Conservation (phyloP, 2,888 invertebrate species). For the Germaria angustata region DNA sequence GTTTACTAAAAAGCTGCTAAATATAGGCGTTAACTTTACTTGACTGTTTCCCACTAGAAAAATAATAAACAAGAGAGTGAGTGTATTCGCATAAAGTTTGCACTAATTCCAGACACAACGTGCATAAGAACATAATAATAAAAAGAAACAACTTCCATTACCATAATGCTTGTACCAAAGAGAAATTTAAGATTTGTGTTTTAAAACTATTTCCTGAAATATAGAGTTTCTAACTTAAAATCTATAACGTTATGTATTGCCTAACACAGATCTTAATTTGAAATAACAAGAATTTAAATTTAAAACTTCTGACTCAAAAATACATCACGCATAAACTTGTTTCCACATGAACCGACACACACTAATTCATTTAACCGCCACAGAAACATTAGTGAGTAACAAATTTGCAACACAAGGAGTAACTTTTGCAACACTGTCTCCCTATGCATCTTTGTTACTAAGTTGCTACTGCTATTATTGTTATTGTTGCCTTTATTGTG, state of each 20-base stretch:
- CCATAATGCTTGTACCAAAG: no score
- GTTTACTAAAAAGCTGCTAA: no score
- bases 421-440: constrained; percentile 51
- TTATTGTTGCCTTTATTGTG: neutral
- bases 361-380: constrained; percentile 53
- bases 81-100: no score
- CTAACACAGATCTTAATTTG: neutral
- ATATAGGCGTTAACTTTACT: no score
- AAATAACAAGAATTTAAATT: constrained; percentile 41
- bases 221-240: neutral
- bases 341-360: constrained; percentile 42
- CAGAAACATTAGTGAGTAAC: constrained; percentile 48
- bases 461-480: constrained; percentile 6
- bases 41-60: no score
- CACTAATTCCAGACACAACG: no score
- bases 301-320: constrained; percentile 42
- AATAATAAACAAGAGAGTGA: no score
- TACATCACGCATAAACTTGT: constrained; percentile 47
- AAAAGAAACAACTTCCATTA: no score
- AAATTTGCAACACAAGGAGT: constrained; percentile 60
- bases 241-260: neutral
- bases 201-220: neutral
- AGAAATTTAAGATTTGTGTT: neutral
- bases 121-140: no score
- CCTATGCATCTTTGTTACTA: constrained; percentile 28